Evolutionary conservation across 1,140 invertebrate species (phyloP).

Genomic region (Megalopta genalis): DNA sequence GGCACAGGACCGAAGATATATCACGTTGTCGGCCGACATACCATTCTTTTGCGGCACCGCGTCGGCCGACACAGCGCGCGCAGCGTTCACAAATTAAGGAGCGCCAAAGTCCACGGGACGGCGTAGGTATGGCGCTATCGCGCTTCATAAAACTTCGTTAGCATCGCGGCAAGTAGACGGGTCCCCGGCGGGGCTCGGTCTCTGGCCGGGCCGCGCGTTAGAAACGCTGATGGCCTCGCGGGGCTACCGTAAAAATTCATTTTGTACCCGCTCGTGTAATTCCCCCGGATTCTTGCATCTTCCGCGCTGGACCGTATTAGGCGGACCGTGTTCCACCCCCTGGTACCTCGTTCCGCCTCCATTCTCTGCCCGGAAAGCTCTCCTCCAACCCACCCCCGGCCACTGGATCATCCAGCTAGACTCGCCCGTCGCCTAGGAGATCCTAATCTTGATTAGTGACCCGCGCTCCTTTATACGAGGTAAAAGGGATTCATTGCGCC

Average conservation of each 20-base stretch:
- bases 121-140: conserved; percentile 73
- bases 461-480: conserved; percentile 22
- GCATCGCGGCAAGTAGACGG: conserved; percentile 70
- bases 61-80: conserved; percentile 65
- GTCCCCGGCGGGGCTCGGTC: conserved; percentile 28
- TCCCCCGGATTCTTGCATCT: conserved; percentile 61
- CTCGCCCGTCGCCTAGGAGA: conserved; percentile 18
- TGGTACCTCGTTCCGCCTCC: neutral
- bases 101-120: conserved; percentile 75
- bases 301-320: conserved; percentile 54
- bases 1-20: conserved; percentile 73
- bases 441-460: conserved; percentile 45
- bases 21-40: conserved; percentile 77
- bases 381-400: neutral
- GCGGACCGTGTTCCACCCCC: conserved; percentile 43
- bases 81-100: conserved; percentile 77
- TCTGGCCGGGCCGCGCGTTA: conserved; percentile 17
- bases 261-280: conserved; percentile 58
- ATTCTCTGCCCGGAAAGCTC: too few relatives aligned
- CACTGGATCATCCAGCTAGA: conserved; percentile 14
- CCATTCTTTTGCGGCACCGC: conserved; percentile 73
- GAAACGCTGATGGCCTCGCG: conserved; percentile 58
- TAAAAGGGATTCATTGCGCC: conserved; percentile 38
- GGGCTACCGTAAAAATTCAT: conserved; percentile 68
- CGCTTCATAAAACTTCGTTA: conserved; percentile 80